These are phyloP conservation scores for Latrodectus elegans DNA, from an alignment of 2,888 invertebrate species.

Conservation along the genomic window DNA sequence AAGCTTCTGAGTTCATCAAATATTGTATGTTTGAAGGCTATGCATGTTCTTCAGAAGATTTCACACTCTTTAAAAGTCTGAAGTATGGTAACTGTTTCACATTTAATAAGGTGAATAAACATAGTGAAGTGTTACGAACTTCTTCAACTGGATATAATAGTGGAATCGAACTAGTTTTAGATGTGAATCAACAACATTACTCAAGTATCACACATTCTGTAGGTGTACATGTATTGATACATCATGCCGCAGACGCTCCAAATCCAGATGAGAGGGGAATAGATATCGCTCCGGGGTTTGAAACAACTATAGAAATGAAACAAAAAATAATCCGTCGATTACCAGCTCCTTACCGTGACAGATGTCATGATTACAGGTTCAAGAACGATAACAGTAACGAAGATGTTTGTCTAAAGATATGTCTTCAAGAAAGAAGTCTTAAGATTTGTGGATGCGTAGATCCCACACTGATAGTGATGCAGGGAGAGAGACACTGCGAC, in stretches of 20 bases:
- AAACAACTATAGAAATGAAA: conserved; percentile 23
- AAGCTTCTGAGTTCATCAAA: background rate
- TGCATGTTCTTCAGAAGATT: background rate
- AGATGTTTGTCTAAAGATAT: background rate
- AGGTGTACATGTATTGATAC: conserved; percentile 69
- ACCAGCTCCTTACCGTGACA: conserved; percentile 28
- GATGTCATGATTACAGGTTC: conserved; percentile 10
- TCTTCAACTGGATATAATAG: conserved; percentile 3
- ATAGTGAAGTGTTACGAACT: background rate
- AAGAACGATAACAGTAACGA: background rate
- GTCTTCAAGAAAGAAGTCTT: conserved; percentile 9
- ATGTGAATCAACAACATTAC: conserved; percentile 61
- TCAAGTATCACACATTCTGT: conserved; percentile 47
- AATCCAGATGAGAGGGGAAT: conserved; percentile 38
- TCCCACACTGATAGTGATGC: background rate
- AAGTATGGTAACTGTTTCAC: conserved; percentile 46
- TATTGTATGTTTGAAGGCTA: conserved; percentile 4
- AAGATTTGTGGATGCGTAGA: conserved; percentile 13
- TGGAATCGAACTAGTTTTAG: conserved; percentile 60
- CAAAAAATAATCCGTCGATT: conserved; percentile 6
- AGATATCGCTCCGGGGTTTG: conserved; percentile 33
- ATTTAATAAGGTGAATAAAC: background rate
- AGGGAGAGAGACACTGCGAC: background rate
- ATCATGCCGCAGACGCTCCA: conserved; percentile 56
- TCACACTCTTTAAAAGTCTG: conserved; percentile 14